Evolutionary conservation across 2,888 invertebrate genomes (phyloP), one percentile per base, ranked within the genome.

Genomic region (Pteria penguin): DNA sequence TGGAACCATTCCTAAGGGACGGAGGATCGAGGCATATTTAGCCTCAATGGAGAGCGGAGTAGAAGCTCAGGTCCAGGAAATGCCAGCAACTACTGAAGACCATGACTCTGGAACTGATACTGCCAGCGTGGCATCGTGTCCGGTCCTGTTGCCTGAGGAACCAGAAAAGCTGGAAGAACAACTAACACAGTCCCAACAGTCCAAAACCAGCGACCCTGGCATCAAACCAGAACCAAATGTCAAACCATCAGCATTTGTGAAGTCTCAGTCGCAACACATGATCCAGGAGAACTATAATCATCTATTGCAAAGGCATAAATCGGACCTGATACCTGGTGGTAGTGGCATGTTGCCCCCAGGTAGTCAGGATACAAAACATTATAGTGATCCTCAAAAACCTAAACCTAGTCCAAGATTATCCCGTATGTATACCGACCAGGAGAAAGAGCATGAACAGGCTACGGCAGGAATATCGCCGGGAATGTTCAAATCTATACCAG

Each of bases 1-100:
- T 92, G 99, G 99, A 24, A 99, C 99, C 11, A 93, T 99, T 89
- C 99, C 99, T 0, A 99, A 98, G 93, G 98, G 96, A 63, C 97
- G 97, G 11, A 94, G 98, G 82, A 98, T 99, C 86, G 98, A 98
- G 33, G 98, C 98, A 4, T 99, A 97, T 93, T 93, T 99, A 71
- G 98, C 98, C 92, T 98, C 98, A 4, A 94, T 99, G 89, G 83
- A 88, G 84, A 90, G 85, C 78, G 91, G 81, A 80, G 91, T 82
- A 83, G 91, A 86, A 85, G 60, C 67, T 29, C 86, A 74, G n/a
- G 79, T 82, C 63, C 75, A 80, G 63, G 82, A 83, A n/a, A 82
- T 86, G 65, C 73, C 86, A 72, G 79, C 86, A 2, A 79, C 85
- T 1, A 79, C 85, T 4, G 89, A 88, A 33, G 88, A 88, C 75